phyloP scores from a whole-genome alignment of 2,888 invertebrate genomes.

The Dascillus cervinus region DNA sequence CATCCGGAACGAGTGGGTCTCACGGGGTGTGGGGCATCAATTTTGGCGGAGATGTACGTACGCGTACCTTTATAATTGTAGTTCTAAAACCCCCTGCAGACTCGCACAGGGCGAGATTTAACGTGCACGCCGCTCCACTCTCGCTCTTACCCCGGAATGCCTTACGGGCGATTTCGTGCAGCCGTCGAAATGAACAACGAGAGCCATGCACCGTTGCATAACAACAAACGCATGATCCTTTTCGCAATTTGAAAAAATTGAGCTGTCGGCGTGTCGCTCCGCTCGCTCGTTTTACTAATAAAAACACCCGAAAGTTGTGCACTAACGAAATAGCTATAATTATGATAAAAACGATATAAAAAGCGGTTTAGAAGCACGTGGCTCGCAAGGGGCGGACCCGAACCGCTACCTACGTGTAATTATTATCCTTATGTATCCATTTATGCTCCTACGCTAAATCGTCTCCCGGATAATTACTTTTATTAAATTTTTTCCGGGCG shows the following conservation, averaged over 20 bases:
- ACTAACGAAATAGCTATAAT: conserved; percentile 39
- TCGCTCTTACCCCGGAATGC: conserved; percentile 10
- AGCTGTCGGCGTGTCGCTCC: conserved; percentile 9
- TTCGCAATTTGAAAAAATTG: background rate
- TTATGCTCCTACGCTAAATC: no score
- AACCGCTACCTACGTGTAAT: conserved; percentile 23
- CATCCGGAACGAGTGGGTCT: no score
- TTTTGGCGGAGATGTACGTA: conserved; percentile 24
- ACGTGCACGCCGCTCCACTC: conserved; percentile 11
- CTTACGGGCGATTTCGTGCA: conserved; percentile 9
- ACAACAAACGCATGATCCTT: conserved; percentile 17
- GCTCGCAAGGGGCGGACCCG: conserved; percentile 22
- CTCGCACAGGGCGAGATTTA: conserved; percentile 20
- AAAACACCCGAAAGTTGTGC: conserved; percentile 22
- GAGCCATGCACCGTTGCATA: conserved; percentile 23
- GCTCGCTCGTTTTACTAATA: conserved; percentile 12
- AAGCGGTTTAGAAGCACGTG: conserved; percentile 31
- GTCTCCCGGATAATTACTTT: no score
- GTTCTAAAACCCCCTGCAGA: conserved; percentile 30
- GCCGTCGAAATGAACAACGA: conserved; percentile 15
- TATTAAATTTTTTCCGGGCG: no score
- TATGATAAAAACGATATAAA: conserved; percentile 41
- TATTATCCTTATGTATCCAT: conserved; percentile 9
- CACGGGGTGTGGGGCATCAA: no score
- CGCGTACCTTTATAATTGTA: conserved; percentile 32